Percentiles rank a stretch among this genome's conserved stretches.
Conservation (phyloP, 2,797 vertebrate genomes). For the Mareca strepera region DNA sequence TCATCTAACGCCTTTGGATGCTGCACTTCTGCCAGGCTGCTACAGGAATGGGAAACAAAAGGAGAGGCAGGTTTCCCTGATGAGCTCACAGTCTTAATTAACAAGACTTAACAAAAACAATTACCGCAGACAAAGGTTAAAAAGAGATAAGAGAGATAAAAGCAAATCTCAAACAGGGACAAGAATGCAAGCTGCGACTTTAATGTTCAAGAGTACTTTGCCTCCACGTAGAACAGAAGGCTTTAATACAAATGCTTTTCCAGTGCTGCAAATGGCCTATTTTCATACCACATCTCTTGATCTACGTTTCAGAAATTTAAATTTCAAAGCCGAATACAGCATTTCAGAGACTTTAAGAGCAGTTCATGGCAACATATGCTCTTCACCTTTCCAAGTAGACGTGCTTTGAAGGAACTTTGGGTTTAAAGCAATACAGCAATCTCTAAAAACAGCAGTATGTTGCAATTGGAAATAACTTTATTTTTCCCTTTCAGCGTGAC, state of each 20-base stretch:
- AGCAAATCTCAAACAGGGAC: background rate
- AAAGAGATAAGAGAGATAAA: background rate
- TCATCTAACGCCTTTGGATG: background rate
- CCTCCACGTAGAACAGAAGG: background rate
- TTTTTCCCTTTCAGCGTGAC: background rate
- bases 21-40: background rate
- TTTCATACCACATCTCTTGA: background rate
- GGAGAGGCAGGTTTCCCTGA: background rate
- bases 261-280: background rate
- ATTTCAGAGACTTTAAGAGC: background rate
- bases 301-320: background rate
- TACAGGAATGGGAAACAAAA: background rate
- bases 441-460: background rate
- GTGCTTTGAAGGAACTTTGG: background rate
- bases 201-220: background rate
- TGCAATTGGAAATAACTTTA: background rate
- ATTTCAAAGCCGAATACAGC: background rate
- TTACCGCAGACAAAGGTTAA: background rate
- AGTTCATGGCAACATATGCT: too few species aligned
- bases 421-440: background rate
- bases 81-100: constrained; percentile 25
- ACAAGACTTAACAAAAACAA: background rate
- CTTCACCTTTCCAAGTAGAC: background rate
- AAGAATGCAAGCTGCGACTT: background rate
- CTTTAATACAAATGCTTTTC: background rate